Base-by-base conservation (phyloP, 2,113 vertebrate species). In the Solenodon paradoxus region DNA sequence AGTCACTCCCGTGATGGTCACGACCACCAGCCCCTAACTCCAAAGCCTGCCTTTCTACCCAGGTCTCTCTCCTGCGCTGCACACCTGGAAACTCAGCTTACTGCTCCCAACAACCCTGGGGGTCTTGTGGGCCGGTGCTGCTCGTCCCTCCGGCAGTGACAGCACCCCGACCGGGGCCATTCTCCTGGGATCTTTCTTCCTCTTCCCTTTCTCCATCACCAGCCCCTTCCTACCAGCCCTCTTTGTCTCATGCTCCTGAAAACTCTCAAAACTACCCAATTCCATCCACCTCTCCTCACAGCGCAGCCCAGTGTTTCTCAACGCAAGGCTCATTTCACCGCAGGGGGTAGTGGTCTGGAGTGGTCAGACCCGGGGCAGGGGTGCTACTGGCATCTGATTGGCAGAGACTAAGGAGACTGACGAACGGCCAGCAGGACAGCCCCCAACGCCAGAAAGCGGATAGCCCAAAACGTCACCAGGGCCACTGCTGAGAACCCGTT, bases 201-300 rank as follows among this genome's bases (percentile, higher is more conserved):
- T 20, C 32, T 3, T 40, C 9, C 51, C 15, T 1, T n/a, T 49
- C 47, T 64, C 55, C 16, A 13, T 19, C 0, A 0, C 42, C 61
- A 49, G 0, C 19, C 42, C 30, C 1, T 4, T 6, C 55, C 8
- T 12, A 9, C 9, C 40, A 3, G 19, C 5, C 69, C 85, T 74
- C 32, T 13, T 3, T 15, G 40, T 40, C 42, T 89, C 55, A n/a
- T 42, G 2, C 57, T 51, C 74, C 45, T n/a, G 30, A 24, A 10
- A 11, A 2, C 1, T 17, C 53, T 45, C 57, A 53, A 2, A 26
- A 26, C 40, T 32, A 3, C 77, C 30, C 30, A 26, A n/a, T 35
- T 32, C 19, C 51, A 16, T 28, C n/a, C 11, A 1, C 26, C 28
- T 74, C 42, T 32, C 20, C 19, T 49, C 75, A 13, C 7, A 57